These are phyloP conservation scores for Erpetoichthys calabaricus DNA, from an alignment of 2,797 vertebrate genomes.

Conservation along the genomic window DNA sequence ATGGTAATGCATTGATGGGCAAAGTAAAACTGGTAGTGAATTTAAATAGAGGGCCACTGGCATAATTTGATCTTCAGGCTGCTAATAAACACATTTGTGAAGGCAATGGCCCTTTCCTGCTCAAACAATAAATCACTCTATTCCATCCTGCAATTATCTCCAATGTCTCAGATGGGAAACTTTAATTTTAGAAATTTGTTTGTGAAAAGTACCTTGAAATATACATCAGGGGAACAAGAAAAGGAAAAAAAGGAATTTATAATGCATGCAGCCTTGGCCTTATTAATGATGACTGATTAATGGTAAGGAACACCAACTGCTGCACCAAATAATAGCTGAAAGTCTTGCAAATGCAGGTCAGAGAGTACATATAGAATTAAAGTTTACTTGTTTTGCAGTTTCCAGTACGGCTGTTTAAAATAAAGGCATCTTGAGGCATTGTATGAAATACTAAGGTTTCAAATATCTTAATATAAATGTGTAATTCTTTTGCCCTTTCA, in stretches of 20 bases:
- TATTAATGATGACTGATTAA: constrained; percentile 1
- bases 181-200: background rate
- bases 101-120: background rate
- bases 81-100: background rate
- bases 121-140: background rate
- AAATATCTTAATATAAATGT: constrained; percentile 5
- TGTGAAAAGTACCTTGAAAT: background rate
- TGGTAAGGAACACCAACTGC: background rate
- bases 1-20: constrained; percentile 17
- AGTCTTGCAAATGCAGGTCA: too few relatives aligned
- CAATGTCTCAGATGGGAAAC: constrained; percentile 28
- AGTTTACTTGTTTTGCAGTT: background rate
- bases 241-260: background rate
- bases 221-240: background rate
- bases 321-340: too few relatives aligned
- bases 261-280: background rate
- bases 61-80: background rate
- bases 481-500: constrained; percentile 3
- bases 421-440: background rate
- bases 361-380: too few relatives aligned
- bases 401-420: constrained; percentile 20
- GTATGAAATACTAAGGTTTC: too few relatives aligned
- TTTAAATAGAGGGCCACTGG: background rate
- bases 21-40: constrained; percentile 2
- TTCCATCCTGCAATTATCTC: constrained; percentile 15